phyloP scores from a whole-genome alignment of 35 echinoderm and acorn worm genomes.

The Apostichopus californicus region DNA sequence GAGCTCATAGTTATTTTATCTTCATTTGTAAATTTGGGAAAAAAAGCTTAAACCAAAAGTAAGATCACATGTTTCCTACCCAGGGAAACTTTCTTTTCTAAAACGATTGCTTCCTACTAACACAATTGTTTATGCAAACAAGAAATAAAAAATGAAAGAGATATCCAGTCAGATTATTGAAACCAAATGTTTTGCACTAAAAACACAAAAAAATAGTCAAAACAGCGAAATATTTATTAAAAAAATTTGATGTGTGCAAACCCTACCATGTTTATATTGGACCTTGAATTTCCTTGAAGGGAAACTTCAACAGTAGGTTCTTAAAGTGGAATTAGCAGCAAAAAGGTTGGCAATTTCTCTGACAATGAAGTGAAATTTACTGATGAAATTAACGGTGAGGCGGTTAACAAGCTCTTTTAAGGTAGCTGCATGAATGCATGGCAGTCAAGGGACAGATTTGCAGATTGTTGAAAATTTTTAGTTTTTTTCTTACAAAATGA shows the following conservation, averaged over 20 bases:
- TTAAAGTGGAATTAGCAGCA: too few relatives aligned
- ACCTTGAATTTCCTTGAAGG: background rate
- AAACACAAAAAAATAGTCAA: background rate
- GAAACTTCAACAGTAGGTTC: too few relatives aligned
- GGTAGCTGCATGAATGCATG: too few relatives aligned
- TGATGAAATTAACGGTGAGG: too few relatives aligned
- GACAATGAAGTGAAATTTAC: too few relatives aligned
- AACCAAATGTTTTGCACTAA: background rate
- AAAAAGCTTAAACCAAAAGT: slow-evolving; percentile 25
- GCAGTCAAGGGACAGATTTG: too few relatives aligned
- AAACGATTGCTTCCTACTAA: slow-evolving; percentile 12
- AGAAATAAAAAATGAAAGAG: too few relatives aligned
- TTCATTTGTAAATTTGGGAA: slow-evolving; percentile 47
- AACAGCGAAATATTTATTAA: background rate
- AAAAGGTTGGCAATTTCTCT: too few relatives aligned
- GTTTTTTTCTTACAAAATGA: too few relatives aligned
- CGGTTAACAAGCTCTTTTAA: too few relatives aligned
- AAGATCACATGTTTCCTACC: background rate
- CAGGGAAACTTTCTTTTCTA: background rate
- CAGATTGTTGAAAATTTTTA: too few relatives aligned
- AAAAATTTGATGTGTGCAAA: background rate
- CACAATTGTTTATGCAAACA: background rate
- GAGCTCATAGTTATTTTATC: slow-evolving; percentile 32
- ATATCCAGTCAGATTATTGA: too few relatives aligned
- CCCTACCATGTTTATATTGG: background rate